These are phyloP conservation scores for Idaea aversata DNA, from an alignment of 2,888 invertebrate genomes.

Conservation along the genomic window DNA sequence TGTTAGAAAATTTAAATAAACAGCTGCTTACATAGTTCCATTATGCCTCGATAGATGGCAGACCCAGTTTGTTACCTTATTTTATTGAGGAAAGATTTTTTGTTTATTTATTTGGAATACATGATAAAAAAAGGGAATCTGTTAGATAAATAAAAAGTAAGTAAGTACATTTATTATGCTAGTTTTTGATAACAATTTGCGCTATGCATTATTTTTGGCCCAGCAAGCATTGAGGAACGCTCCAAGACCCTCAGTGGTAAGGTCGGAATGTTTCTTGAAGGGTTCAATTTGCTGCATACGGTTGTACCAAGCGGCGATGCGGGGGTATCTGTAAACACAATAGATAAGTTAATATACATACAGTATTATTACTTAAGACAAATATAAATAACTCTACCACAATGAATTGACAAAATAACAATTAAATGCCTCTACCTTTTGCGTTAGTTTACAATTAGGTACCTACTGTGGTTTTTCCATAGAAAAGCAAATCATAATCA, in stretches of 20 bases:
- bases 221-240: constrained; percentile 29
- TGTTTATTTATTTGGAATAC: constrained; percentile 2
- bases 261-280: constrained; percentile 38
- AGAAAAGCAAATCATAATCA: too few species aligned
- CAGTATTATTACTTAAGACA: background rate
- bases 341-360: background rate
- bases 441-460: too few species aligned
- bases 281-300: constrained; percentile 35
- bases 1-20: background rate
- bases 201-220: constrained; percentile 37
- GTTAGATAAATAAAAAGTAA: too few species aligned
- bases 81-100: background rate
- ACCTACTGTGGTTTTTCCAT: too few species aligned
- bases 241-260: constrained; percentile 30
- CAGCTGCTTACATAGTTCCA: too few species aligned
- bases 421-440: too few species aligned
- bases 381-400: background rate
- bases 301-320: constrained; percentile 37
- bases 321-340: constrained; percentile 37
- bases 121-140: too few species aligned
- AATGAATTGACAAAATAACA: too few species aligned
- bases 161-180: too few species aligned
- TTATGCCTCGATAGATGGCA: too few species aligned
- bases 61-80: background rate
- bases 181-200: too few species aligned